Evolutionary conservation across 2,888 invertebrate species (phyloP).

Genomic region (Melieria omissa): DNA sequence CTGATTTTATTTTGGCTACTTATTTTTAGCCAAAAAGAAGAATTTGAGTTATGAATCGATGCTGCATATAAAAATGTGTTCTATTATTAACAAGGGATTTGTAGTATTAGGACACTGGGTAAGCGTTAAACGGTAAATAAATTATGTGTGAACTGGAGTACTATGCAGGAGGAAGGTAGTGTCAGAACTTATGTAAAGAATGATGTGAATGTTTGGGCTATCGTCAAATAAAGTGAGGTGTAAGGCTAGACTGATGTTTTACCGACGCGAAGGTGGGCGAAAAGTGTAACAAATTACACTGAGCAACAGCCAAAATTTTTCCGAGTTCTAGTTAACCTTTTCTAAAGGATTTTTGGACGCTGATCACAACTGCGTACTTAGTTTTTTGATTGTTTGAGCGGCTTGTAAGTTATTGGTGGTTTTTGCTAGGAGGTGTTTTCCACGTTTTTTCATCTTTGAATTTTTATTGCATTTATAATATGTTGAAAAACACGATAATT

Average conservation of each 20-base stretch:
- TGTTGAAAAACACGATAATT: too few species aligned
- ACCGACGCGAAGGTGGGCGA: neutral
- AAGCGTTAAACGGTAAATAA: neutral
- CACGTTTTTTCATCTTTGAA: too few species aligned
- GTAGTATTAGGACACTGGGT: conserved; percentile 22
- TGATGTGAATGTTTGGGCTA: conserved; percentile 47
- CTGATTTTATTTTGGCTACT: neutral
- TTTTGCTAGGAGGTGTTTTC: too few species aligned
- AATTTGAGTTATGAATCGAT: conserved; percentile 26
- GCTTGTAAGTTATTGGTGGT: too few species aligned
- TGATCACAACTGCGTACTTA: too few species aligned
- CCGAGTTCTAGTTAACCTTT: too few species aligned
- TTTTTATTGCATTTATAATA: too few species aligned
- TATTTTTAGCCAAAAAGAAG: conserved; percentile 30
- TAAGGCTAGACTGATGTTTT: neutral
- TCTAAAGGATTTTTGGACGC: too few species aligned
- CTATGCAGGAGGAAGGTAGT: conserved; percentile 48
- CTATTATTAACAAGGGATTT: conserved; percentile 31
- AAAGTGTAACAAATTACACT: conserved; percentile 54
- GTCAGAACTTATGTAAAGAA: conserved; percentile 53
- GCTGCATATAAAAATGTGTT: neutral
- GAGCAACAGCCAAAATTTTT: too few species aligned
- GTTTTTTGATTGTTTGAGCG: too few species aligned
- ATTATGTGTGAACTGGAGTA: neutral
- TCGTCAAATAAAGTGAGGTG: conserved; percentile 40